These are phyloP conservation scores for Psococerastis gibbosa DNA, from an alignment of 2,888 invertebrate species.

Conservation along the genomic window DNA sequence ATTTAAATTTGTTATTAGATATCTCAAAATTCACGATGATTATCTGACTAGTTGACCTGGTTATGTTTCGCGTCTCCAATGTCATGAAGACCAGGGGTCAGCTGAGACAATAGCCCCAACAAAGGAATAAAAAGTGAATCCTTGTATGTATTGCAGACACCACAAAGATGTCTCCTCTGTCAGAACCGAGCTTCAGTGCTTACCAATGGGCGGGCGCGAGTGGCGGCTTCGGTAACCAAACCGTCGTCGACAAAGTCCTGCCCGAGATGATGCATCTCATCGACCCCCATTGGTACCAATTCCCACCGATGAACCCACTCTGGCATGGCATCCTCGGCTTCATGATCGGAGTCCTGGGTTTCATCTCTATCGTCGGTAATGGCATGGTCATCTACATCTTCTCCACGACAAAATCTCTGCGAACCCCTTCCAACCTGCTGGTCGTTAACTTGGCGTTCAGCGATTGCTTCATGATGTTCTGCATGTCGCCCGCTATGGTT, in stretches of 20 bases:
- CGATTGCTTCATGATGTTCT: slow-evolving; percentile 75
- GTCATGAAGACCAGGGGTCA: too few species aligned
- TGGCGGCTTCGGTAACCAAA: slow-evolving; percentile 38
- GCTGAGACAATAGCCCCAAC: too few species aligned
- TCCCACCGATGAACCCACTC: slow-evolving; percentile 71
- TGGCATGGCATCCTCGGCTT: slow-evolving; percentile 71
- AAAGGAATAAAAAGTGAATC: neutral
- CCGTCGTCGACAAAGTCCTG: slow-evolving; percentile 64
- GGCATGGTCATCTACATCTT: slow-evolving; percentile 54
- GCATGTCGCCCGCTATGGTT: slow-evolving; percentile 65
- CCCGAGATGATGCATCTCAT: slow-evolving; percentile 57
- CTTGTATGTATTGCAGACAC: neutral
- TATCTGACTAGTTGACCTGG: too few species aligned
- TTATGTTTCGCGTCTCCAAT: too few species aligned
- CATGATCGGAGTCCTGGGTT: slow-evolving; percentile 54
- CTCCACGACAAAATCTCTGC: slow-evolving; percentile 47
- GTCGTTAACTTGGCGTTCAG: slow-evolving; percentile 84
- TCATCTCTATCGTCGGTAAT: slow-evolving; percentile 47
- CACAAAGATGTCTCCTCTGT: slow-evolving; percentile 26
- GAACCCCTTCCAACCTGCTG: slow-evolving; percentile 79
- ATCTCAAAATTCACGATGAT: too few species aligned
- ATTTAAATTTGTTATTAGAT: too few species aligned
- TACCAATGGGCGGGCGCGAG: slow-evolving; percentile 25
- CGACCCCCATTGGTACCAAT: slow-evolving; percentile 55
- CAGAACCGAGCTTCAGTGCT: slow-evolving; percentile 28